Conservation (phyloP, 2,888 invertebrate species). For the Muschampia staudingeri region DNA sequence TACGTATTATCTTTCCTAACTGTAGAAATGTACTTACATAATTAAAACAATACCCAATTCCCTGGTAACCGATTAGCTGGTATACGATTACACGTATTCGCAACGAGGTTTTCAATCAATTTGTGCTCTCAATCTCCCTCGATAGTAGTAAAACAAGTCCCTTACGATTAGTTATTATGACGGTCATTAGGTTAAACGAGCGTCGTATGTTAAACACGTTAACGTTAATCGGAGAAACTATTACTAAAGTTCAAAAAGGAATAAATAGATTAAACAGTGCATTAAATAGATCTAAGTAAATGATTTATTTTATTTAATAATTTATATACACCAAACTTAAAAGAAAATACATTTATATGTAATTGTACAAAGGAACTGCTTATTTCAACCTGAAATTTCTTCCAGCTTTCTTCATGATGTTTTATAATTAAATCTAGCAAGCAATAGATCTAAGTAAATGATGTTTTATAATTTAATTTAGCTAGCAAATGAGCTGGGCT, state of each 20-base stretch:
- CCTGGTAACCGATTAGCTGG: background rate
- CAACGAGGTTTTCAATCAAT: background rate
- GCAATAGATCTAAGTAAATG: too few species aligned
- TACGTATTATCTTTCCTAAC: background rate
- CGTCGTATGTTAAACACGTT: slow-evolving; percentile 41
- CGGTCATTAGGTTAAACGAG: slow-evolving; percentile 40
- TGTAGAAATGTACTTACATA: background rate
- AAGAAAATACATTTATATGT: too few species aligned
- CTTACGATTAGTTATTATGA: slow-evolving; percentile 34
- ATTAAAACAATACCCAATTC: background rate
- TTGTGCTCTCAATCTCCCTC: background rate
- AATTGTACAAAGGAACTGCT: too few species aligned
- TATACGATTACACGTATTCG: background rate
- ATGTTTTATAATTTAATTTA: too few species aligned
- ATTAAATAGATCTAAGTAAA: background rate
- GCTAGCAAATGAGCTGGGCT: too few species aligned
- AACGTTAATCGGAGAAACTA: slow-evolving; percentile 42
- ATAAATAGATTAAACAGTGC: background rate
- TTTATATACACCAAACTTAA: too few species aligned
- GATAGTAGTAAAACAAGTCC: slow-evolving; percentile 25
- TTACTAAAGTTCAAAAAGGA: slow-evolving; percentile 6
- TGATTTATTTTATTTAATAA: too few species aligned
- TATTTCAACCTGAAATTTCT: too few species aligned
- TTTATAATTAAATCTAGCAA: too few species aligned
- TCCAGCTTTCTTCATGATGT: too few species aligned